phyloP scores from a whole-genome alignment of 2,888 invertebrate species.

The Athalia rosae region DNA sequence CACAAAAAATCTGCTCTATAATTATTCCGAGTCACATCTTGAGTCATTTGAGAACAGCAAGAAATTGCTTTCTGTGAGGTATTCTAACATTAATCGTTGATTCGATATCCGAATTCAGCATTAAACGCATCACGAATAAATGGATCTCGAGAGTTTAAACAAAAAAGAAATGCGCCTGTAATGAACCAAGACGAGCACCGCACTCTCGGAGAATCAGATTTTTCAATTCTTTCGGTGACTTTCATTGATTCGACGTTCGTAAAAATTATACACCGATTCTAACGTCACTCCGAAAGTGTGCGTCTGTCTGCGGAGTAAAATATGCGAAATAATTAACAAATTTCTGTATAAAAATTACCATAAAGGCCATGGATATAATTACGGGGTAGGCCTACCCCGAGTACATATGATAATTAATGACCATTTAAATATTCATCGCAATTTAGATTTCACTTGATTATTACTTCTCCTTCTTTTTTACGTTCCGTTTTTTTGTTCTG shows the following conservation, averaged over 20 bases:
- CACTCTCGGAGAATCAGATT: no score
- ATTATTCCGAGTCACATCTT: neutral
- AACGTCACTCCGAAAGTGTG: neutral
- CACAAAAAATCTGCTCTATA: neutral
- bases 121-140: no score
- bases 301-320: neutral
- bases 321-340: neutral
- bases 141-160: neutral
- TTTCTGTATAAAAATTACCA: neutral
- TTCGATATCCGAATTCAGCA: no score
- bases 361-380: neutral
- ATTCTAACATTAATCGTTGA: neutral
- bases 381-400: neutral
- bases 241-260: neutral
- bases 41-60: neutral
- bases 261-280: neutral
- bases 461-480: no score
- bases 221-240: neutral
- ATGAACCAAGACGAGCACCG: no score
- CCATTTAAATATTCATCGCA: neutral
- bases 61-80: constrained; percentile 34
- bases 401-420: neutral
- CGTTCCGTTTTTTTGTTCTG: no score
- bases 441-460: no score
- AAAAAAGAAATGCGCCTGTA: no score